Evolutionary conservation across 2,113 vertebrate genomes (phyloP).

Genomic region (Sapayoa aenigma): DNA sequence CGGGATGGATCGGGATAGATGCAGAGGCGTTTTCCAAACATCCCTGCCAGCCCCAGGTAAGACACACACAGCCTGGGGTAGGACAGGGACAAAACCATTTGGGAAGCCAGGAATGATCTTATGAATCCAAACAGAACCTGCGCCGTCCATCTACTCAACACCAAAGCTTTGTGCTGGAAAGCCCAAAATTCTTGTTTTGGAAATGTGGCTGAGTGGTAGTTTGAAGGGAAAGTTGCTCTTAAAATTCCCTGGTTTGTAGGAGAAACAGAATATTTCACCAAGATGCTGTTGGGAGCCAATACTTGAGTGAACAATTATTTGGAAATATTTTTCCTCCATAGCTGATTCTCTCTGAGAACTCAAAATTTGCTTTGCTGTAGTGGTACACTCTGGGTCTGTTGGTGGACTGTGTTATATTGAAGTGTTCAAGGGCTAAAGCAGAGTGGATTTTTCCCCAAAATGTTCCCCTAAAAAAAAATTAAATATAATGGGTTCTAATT

Average conservation of each 20-base stretch:
- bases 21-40: accelerated
- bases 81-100: not conserved
- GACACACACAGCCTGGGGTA: accelerated
- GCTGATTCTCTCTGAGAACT: not conserved
- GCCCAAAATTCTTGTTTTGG: not conserved
- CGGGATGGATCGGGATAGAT: accelerated
- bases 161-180: not conserved
- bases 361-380: not conserved
- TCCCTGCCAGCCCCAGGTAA: not conserved
- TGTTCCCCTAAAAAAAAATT: too few species aligned
- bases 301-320: not conserved
- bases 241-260: not conserved
- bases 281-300: not conserved
- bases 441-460: not conserved
- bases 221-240: not conserved
- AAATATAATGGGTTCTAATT: not conserved
- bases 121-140: accelerated
- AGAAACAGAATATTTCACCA: not conserved
- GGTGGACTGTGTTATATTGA: not conserved
- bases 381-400: not conserved
- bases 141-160: accelerated
- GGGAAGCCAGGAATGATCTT: not conserved
- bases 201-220: not conserved
- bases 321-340: not conserved
- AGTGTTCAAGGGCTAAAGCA: not conserved